Base-by-base conservation (phyloP, 2,797 vertebrate genomes). In the Myripristis jacobus region DNA sequence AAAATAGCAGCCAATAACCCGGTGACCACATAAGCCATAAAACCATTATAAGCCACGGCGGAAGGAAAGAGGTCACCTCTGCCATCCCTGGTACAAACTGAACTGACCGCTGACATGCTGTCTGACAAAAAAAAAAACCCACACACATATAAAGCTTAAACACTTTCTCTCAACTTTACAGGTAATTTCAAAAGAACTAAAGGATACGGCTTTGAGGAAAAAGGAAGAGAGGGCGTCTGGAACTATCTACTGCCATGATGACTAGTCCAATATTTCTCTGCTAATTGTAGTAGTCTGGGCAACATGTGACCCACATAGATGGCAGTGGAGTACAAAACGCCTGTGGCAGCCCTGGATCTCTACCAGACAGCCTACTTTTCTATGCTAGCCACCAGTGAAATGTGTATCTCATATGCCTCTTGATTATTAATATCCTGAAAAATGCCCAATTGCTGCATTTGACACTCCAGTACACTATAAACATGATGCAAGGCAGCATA, bases 291-390 rank as follows among this genome's bases (percentile, higher is more conserved):
- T 82, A 85, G 66, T 85, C 54, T 73, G 80, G 70, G 74, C 77
- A 75, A 83, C 71, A 87, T 84, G 84, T 91, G 90, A 89, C 89
- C 87, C 85, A 90, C 70, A 91, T 87, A 84, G 69, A 87, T 75
- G 59, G 46, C 29, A 43, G 24, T 51, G 81, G 59, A 70, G 54
- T 25, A 54, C 70, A 71, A 75, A 81, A 68, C 6, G 83, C 83
- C 89, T 13, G 72, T 59, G 81, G 87, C 82, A 56, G 67, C 58
- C 46, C 61, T 68, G 63, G 46, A 63, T 66, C 13, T 73, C 38
- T 69, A 15, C 64, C 72, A 75, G 60, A 61, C 77, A 73, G 54
- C 75, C 69, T 79, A 72, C 66, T 77, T 78, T 82, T 16, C 60
- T 34, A 18, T 38, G 60, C 29, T 41, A 73, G 57, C 50, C 62